Conservation (phyloP, 2,113 vertebrate species). For the Dicerorhinus sumatrensis region DNA sequence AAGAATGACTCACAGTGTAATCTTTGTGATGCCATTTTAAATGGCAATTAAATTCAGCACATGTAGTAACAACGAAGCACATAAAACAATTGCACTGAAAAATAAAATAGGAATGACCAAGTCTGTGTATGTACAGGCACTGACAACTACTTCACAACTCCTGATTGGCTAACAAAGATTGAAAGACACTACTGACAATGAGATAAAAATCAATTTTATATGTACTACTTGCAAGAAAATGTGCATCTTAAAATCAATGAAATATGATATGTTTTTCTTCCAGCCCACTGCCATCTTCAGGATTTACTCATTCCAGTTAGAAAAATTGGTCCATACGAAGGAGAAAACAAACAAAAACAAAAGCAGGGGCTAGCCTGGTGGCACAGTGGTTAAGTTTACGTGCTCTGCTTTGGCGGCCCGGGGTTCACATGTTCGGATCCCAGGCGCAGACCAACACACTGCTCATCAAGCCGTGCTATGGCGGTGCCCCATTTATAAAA, state of each 20-base stretch:
- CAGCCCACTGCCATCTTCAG: background rate
- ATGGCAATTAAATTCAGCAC: background rate
- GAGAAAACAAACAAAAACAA: background rate
- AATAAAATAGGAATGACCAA: background rate
- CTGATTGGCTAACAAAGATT: background rate
- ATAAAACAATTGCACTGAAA: background rate
- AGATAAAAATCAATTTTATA: background rate
- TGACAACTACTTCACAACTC: background rate
- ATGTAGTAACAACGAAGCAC: background rate
- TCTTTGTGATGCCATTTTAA: conserved; percentile 23
- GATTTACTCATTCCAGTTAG: background rate
- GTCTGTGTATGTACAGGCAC: background rate
- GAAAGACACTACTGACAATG: background rate
- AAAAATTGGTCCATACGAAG: background rate
- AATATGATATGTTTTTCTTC: background rate
- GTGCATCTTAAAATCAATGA: background rate
- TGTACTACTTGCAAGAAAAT: background rate
- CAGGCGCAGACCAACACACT: no score
- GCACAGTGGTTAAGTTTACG: no score
- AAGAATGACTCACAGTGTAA: background rate
- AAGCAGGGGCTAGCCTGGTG: no score
- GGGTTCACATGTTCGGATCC: no score
- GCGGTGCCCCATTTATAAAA: no score
- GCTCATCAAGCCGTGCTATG: no score
- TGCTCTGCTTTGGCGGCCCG: no score